Percentiles rank a stretch among this genome's conserved stretches.
Evolutionary conservation across 2,797 vertebrate species (phyloP).

Genomic region (Acrocephalus scirpaceus): DNA sequence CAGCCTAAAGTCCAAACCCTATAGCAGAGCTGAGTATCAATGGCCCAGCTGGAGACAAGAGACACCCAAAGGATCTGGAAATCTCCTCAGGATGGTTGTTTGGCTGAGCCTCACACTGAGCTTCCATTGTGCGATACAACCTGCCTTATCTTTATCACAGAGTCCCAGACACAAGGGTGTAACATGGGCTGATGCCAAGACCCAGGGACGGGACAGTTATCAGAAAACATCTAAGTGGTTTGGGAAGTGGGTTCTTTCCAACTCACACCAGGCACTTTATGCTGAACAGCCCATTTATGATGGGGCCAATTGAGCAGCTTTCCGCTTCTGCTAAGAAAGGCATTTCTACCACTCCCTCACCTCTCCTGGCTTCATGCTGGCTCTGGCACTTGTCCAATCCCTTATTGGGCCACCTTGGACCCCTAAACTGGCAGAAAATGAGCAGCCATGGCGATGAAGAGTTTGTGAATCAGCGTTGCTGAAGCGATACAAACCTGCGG

Average conservation of each 20-base stretch:
- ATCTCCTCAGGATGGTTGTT: not conserved
- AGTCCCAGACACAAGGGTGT: constrained; percentile 27
- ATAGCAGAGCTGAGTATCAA: not conserved
- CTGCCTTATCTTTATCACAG: constrained; percentile 58
- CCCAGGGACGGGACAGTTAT: constrained; percentile 8
- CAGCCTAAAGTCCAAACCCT: not conserved
- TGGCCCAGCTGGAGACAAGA: constrained; percentile 11
- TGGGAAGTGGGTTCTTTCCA: constrained; percentile 41
- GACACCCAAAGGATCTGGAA: not conserved
- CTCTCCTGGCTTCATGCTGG: not conserved
- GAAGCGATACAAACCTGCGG: not conserved
- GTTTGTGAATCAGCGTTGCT: not conserved
- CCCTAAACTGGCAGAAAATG: not conserved
- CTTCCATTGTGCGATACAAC: not conserved
- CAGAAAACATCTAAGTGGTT: constrained; percentile 44
- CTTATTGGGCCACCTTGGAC: not conserved
- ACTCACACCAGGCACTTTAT: not conserved
- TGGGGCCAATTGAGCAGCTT: not conserved
- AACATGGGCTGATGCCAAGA: constrained; percentile 33
- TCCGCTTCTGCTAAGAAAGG: not conserved
- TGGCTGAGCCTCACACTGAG: not conserved
- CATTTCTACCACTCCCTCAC: not conserved
- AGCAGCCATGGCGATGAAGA: not conserved
- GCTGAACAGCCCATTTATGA: not conserved
- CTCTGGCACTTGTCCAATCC: not conserved